Conservation (phyloP, 2,113 vertebrate genomes). For the Mystacornis crossleyi region DNA sequence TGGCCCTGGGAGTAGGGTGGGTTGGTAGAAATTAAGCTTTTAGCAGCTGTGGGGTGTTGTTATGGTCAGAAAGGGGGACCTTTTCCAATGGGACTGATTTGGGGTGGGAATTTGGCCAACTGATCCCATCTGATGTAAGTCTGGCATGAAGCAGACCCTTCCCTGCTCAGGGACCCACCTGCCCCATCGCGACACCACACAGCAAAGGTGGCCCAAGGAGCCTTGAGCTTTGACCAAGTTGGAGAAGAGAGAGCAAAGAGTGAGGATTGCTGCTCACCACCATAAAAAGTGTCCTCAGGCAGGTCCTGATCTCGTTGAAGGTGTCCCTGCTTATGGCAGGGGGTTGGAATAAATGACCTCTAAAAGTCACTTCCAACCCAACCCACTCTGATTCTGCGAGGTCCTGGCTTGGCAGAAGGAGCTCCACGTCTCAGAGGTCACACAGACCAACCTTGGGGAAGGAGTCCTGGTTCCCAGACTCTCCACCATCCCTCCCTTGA, state of each 20-base stretch:
- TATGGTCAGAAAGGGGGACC: accelerated
- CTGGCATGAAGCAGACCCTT: neutral
- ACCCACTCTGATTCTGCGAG: neutral
- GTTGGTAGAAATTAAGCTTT: neutral
- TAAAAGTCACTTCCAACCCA: neutral
- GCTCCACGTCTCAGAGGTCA: neutral
- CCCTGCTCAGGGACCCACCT: neutral
- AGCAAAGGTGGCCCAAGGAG: neutral
- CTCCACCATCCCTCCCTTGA: neutral
- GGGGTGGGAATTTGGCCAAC: neutral
- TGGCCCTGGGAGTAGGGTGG: accelerated
- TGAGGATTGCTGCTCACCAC: neutral
- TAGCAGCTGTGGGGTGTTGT: neutral
- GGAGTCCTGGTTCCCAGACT: neutral
- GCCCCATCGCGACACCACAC: accelerated
- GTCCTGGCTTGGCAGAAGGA: neutral
- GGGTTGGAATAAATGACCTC: neutral
- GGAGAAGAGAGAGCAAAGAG: neutral
- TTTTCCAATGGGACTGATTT: neutral
- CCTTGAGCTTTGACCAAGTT: neutral
- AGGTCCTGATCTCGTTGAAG: accelerated
- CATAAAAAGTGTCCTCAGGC: accelerated
- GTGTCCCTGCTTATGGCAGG: neutral
- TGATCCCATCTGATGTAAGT: neutral
- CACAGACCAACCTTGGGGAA: neutral